phyloP scores from a whole-genome alignment of 2,888 invertebrate genomes.

The Blastobasis lacticolella region DNA sequence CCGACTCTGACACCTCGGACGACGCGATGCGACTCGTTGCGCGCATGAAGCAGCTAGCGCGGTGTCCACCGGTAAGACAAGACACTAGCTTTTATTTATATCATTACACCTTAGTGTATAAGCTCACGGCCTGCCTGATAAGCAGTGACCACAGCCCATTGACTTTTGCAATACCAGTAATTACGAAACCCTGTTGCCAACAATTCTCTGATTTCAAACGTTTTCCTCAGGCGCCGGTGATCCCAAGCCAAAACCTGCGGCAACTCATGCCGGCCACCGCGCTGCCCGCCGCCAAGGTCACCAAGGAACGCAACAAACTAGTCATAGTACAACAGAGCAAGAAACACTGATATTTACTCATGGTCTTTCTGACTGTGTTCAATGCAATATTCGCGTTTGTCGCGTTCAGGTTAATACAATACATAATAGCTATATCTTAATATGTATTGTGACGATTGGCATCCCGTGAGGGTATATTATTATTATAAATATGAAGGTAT shows the following conservation, averaged over 20 bases:
- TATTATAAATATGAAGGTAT: too few relatives aligned
- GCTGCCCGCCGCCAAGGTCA: conserved; percentile 83
- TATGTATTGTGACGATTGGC: too few relatives aligned
- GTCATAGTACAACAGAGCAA: conserved; percentile 83
- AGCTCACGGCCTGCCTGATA: too few relatives aligned
- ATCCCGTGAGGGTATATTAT: too few relatives aligned
- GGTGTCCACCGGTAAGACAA: conserved; percentile 50
- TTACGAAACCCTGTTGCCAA: too few relatives aligned
- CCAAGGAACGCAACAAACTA: conserved; percentile 87
- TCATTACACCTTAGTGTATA: not conserved
- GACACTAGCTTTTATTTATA: not conserved
- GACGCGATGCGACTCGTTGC: conserved; percentile 65
- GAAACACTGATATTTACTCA: conserved; percentile 48
- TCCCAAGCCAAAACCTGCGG: conserved; percentile 80
- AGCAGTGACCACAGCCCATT: too few relatives aligned
- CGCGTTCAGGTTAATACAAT: conserved; percentile 1
- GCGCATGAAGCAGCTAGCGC: conserved; percentile 60
- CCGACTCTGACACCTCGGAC: conserved; percentile 63
- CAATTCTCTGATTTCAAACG: too few relatives aligned
- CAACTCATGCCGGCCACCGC: conserved; percentile 78
- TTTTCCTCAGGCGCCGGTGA: conserved; percentile 60
- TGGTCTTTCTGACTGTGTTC: conserved; percentile 23
- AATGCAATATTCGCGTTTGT: conserved; percentile 19
- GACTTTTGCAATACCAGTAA: too few relatives aligned
- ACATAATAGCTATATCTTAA: conserved; percentile 1